Percentiles rank a stretch among this genome's conserved stretches.
Evolutionary conservation across 2,888 invertebrate species (phyloP).

Genomic region (Elmis aenea): DNA sequence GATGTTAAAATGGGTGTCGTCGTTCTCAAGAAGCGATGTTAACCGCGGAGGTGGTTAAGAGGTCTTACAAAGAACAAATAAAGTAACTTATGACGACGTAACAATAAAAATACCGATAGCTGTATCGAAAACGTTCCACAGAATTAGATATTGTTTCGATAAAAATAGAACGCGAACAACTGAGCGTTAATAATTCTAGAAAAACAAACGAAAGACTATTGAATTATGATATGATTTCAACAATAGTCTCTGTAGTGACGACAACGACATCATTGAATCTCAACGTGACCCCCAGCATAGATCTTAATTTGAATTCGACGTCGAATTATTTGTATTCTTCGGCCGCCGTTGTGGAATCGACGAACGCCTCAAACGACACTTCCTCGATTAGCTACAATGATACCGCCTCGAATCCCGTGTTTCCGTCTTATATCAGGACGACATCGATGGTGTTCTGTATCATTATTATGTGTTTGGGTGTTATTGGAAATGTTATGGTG

Average conservation of each 20-base stretch:
- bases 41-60: too few species aligned
- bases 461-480: slow-evolving; percentile 82
- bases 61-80: too few species aligned
- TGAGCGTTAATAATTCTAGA: too few species aligned
- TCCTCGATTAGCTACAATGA: slow-evolving; percentile 33
- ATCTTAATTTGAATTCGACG: slow-evolving; percentile 14
- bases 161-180: slow-evolving; percentile 11
- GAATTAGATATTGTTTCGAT: too few species aligned
- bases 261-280: slow-evolving; percentile 14
- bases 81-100: too few species aligned
- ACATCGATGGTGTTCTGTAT: slow-evolving; percentile 86
- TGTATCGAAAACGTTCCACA: too few species aligned
- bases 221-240: slow-evolving; percentile 44
- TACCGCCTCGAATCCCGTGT: slow-evolving; percentile 41
- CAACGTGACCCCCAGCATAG: slow-evolving; percentile 15
- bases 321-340: slow-evolving; percentile 16
- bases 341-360: slow-evolving; percentile 8
- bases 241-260: slow-evolving; percentile 21
- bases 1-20: too few species aligned
- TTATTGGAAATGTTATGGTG: slow-evolving; percentile 90
- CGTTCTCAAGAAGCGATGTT: too few species aligned
- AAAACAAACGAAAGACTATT: slow-evolving; percentile 8
- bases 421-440: slow-evolving; percentile 81
- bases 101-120: too few species aligned
- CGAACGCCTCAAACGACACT: slow-evolving; percentile 18